A percentile compares a stretch with the other conserved stretches of the same genome.
Evolutionary conservation across 1,140 invertebrate genomes (phyloP).

Genomic region (Ooceraea biroi): DNA sequence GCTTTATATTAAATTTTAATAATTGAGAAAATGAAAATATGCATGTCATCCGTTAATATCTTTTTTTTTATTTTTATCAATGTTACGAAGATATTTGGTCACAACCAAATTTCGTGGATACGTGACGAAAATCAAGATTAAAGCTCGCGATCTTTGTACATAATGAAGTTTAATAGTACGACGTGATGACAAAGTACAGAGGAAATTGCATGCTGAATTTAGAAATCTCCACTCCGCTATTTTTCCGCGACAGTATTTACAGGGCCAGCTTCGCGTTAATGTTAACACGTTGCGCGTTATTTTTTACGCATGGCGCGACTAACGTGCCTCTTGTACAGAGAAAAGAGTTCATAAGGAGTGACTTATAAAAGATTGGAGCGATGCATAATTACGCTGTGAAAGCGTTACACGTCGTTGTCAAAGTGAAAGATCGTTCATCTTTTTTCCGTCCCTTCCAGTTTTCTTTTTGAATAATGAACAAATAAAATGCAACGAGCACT

Average conservation of each 20-base stretch:
- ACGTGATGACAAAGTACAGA: slow-evolving; percentile 13
- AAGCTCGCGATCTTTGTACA: not conserved
- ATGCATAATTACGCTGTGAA: slow-evolving; percentile 33
- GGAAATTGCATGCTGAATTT: slow-evolving; percentile 48
- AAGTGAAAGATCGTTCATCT: not conserved
- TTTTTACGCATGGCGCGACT: slow-evolving; percentile 30
- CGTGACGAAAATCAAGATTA: slow-evolving; percentile 53
- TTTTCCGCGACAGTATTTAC: slow-evolving; percentile 25
- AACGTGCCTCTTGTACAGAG: not conserved
- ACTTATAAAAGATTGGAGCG: slow-evolving; percentile 8
- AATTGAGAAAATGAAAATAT: not conserved
- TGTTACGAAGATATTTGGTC: slow-evolving; percentile 18
- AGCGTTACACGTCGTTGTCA: not conserved
- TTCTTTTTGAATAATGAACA: not conserved
- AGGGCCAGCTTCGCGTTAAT: not conserved
- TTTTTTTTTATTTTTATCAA: slow-evolving; percentile 13
- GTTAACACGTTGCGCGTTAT: slow-evolving; percentile 34
- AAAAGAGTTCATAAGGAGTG: slow-evolving; percentile 24
- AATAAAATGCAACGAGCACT: not conserved
- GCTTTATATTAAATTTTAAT: not conserved
- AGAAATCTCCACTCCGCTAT: slow-evolving; percentile 12
- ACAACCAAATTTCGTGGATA: not conserved
- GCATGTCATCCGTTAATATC: not conserved
- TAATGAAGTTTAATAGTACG: slow-evolving; percentile 29
- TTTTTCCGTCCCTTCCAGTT: not conserved